A percentile compares a stretch with the other conserved stretches of the same genome.
These are phyloP conservation scores for Pseudorasbora parva DNA, from an alignment of 2,113 vertebrate species.

Conservation along the genomic window DNA sequence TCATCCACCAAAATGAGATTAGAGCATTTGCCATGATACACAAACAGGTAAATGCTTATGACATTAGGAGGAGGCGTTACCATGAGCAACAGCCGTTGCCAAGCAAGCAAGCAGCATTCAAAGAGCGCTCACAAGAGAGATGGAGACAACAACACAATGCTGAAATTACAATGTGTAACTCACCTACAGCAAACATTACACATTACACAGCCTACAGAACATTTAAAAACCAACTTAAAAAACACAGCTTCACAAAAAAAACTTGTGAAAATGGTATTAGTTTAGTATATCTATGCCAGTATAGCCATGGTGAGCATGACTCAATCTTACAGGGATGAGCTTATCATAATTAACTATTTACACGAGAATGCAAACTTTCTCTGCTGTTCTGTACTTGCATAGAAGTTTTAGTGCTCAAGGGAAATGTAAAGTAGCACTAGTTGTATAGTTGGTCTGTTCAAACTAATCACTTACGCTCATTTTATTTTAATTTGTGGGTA, in stretches of 20 bases:
- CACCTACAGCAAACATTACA: conserved; percentile 16
- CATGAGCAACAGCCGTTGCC: conserved; percentile 68
- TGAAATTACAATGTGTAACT: conserved; percentile 5
- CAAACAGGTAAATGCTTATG: conserved; percentile 40
- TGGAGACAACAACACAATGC: conserved; percentile 37
- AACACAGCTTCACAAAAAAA: background rate
- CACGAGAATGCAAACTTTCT: too few species aligned
- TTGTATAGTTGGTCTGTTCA: background rate
- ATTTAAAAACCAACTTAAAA: too few species aligned
- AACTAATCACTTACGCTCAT: background rate
- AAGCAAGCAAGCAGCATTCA: conserved; percentile 58
- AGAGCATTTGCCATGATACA: background rate
- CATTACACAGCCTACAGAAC: background rate
- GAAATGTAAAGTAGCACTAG: background rate
- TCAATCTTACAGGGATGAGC: too few species aligned
- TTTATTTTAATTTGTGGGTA: background rate
- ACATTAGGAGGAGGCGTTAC: conserved; percentile 61
- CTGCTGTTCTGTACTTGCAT: background rate
- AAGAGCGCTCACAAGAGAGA: conserved; percentile 40
- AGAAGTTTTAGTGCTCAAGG: background rate
- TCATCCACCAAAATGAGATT: background rate
- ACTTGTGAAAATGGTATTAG: too few species aligned
- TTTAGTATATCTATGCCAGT: too few species aligned
- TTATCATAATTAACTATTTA: too few species aligned
- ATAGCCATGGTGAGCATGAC: too few species aligned